phyloP scores from a whole-genome alignment of 2,113 vertebrate species.

The Ammospiza caudacuta region DNA sequence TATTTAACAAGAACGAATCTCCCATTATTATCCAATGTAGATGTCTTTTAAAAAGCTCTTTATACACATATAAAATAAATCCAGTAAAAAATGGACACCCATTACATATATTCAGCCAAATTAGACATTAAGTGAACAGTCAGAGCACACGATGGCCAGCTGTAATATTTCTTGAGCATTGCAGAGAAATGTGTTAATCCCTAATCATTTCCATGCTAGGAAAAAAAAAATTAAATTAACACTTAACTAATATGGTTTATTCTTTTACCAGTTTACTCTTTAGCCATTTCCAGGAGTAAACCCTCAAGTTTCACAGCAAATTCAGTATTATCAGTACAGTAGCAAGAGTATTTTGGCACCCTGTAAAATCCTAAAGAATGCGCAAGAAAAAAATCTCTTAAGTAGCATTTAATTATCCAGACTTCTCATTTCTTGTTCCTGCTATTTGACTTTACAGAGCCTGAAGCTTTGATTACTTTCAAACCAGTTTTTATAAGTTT shows the following conservation, averaged over 20 bases:
- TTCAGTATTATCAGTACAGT: constrained; percentile 11
- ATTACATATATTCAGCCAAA: constrained; percentile 10
- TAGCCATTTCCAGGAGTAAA: background rate
- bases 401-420: constrained; percentile 1
- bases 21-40: background rate
- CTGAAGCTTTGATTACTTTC: constrained; percentile 21
- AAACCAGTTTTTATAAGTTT: constrained; percentile 15
- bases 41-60: background rate
- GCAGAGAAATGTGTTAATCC: constrained; percentile 1
- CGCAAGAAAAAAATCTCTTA: background rate
- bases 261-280: constrained; percentile 29
- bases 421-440: background rate
- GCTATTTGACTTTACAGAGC: constrained; percentile 5
- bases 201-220: background rate
- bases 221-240: background rate
- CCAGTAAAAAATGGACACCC: background rate
- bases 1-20: background rate
- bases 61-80: background rate
- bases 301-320: constrained; percentile 18
- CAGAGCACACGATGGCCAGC: background rate
- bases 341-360: constrained; percentile 16
- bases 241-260: constrained; percentile 15
- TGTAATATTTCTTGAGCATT: background rate
- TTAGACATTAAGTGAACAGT: constrained; percentile 11
- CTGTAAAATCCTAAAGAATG: background rate